These are phyloP conservation scores for Petrocephalus sullivani DNA, from an alignment of 2,797 vertebrate species.

Conservation along the genomic window DNA sequence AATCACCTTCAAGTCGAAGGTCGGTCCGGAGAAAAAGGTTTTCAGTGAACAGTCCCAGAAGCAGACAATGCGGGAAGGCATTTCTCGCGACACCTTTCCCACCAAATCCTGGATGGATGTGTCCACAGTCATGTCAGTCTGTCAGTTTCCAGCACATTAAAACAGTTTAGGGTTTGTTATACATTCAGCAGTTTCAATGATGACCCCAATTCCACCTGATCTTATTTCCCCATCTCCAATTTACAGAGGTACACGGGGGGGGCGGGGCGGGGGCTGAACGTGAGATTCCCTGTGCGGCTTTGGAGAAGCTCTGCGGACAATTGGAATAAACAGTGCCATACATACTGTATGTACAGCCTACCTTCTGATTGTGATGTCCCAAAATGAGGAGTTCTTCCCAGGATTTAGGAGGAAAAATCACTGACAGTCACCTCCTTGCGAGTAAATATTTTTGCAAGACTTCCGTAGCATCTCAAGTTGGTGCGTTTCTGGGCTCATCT, in stretches of 20 bases:
- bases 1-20: not conserved
- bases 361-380: not conserved
- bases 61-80: not conserved
- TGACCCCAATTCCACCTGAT: not conserved
- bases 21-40: not conserved
- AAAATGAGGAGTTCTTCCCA: not conserved
- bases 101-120: not conserved
- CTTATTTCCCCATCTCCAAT: not conserved
- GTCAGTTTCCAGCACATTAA: not conserved
- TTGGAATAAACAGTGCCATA: not conserved
- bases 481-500: not conserved
- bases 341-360: not conserved
- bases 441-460: not conserved
- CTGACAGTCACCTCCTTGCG: not conserved
- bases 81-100: not conserved
- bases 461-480: not conserved
- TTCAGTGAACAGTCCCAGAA: not conserved
- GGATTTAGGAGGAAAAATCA: not conserved
- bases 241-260: not conserved
- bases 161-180: not conserved
- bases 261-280: too few relatives aligned
- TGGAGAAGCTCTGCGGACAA: not conserved
- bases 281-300: not conserved
- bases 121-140: not conserved
- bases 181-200: not conserved